Base-by-base conservation (phyloP, 2,113 vertebrate genomes). In the Misgurnus anguillicaudatus region DNA sequence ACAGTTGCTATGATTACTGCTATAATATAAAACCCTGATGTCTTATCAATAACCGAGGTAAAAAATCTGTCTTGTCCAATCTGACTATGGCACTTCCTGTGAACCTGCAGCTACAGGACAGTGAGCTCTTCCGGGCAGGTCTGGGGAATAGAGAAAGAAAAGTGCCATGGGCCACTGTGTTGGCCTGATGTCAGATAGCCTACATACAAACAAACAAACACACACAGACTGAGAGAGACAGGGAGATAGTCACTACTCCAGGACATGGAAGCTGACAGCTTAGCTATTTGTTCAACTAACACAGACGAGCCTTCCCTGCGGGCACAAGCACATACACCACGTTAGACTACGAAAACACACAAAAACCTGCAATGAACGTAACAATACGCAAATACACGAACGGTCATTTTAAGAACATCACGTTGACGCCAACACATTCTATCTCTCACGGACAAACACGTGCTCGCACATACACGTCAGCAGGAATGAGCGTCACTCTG, bases 221-320 rank as follows among this genome's bases (percentile, higher is more conserved):
- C 57, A 31, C 31, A 6, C 9, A 38, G 53, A 55, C 14, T 57
- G 63, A 65, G 38, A 41, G 62, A 65, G 60, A 16, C 31, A 41
- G 67, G 51, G 47, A 36, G 24, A 1, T 13, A 36, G 47, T 38
- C 53, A 69, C n/a, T 41, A 19, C 67, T 48, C 10, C 39, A 42
- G 42, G 31, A 21, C 21, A 64, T 47, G 68, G 7, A 76, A 58
- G 47, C 67, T 72, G 72, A 75, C 71, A 67, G 66, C 65, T 55
- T 47, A 77, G 69, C 63, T 60, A 80, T 80, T 82, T 82, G 78
- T 85, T 67, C 83, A 16, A 73, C 79, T 81, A 6, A 68, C 41
- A 1, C 51, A 55, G 69, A 60, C 69, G 66, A 21, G 64, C 47
- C 42, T 48, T 55, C 69, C 62, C 72, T 72, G 72, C 31, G 47